These are phyloP conservation scores for Cephus rjabovi DNA, from an alignment of 2,888 invertebrate species.

Conservation along the genomic window DNA sequence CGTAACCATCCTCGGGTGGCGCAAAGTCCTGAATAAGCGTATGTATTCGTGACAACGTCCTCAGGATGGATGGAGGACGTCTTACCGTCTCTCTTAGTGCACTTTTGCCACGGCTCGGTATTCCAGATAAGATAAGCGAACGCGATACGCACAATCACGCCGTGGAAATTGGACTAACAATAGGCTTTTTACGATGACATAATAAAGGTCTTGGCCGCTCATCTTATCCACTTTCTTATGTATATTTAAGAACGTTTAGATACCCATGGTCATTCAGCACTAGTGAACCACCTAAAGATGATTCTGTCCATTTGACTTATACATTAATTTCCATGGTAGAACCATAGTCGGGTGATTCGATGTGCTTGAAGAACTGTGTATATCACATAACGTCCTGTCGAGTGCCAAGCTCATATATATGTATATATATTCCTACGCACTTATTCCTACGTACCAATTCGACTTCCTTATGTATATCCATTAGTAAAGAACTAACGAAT, in stretches of 20 bases:
- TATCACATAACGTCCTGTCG: too few species aligned
- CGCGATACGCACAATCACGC: not conserved
- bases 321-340: too few species aligned
- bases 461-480: not conserved
- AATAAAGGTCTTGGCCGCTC: not conserved
- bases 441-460: too few species aligned
- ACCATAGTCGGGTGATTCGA: too few species aligned
- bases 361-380: too few species aligned
- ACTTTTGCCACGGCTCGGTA: not conserved
- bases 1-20: too few species aligned
- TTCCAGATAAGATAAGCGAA: not conserved
- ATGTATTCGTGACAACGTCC: not conserved
- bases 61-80: not conserved
- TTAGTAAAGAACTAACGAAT: not conserved
- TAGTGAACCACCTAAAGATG: too few species aligned
- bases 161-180: not conserved
- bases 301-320: too few species aligned
- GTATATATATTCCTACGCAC: too few species aligned
- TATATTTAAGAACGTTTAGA: not conserved
- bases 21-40: too few species aligned
- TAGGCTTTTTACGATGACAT: not conserved
- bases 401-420: too few species aligned
- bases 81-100: not conserved
- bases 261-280: not conserved
- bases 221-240: not conserved